Evolutionary conservation across 1,140 invertebrate species (phyloP), one percentile per base, ranked within the genome.

Genomic region (Drosophila melanica): DNA sequence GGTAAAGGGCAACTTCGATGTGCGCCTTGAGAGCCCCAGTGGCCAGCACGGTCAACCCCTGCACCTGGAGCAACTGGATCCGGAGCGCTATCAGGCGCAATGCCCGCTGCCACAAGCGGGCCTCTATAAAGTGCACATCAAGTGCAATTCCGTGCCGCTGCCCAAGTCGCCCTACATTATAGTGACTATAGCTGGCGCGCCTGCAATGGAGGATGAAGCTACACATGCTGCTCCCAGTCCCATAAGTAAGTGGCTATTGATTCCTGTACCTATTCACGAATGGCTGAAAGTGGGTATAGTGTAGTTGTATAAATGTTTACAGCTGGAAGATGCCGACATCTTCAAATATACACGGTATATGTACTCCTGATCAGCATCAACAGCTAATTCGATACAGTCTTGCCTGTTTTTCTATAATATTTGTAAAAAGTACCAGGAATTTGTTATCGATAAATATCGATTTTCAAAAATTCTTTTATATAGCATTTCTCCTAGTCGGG

Each of bases 61-160:
- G 30, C 68, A 59, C 78, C 94, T 95, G 39, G 45, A 60, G 7
- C 79, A 73, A 39, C 95, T 98, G 77, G 97, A 98, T 91, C 93
- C 95, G 41, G 97, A 97, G 92, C 94, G 94, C 65, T 95, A 95
- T 71, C 95, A 96, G 39, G 95, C 98, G 16, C 93, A 97, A 59
- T 98, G 98, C 87, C 95, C 97, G 91, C 95, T 97, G 1, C 93
- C 94, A 45, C 93, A 98, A 89, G 97, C 97, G 81, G 97, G 97
- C n/a, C 94, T 97, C 27, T 97, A 98, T 91, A 95, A 96, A 82
- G 95, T 98, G 39, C 96, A 98, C 84, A 93, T 97, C 8, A 96
- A 96, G 80, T 97, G 96, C 92, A 97, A 98, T 90, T 96, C 96
- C 5, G 96, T 97, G 54, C 96, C 97, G 90, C 97, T 98, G 92